Evolutionary conservation across 2,888 invertebrate species (phyloP), one percentile per base, ranked within the genome.

Genomic region (Sceliomorpha sp.): DNA sequence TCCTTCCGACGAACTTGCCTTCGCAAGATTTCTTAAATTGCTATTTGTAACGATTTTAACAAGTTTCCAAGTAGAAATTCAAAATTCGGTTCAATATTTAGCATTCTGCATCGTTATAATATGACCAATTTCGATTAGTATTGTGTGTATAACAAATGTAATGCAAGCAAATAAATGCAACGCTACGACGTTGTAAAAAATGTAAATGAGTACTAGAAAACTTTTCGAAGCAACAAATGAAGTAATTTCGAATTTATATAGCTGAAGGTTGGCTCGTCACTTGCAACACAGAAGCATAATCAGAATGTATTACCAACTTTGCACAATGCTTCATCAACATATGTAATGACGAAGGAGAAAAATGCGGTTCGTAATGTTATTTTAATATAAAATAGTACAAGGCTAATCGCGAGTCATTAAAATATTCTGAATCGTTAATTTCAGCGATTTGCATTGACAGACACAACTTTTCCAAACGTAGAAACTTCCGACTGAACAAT

Each of bases 311-410:
- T 68, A 45, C 50, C 12, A 51, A 56, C 39, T 55, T 56, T 27
- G 50, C 68, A 68, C 68, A 68, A 68, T 68, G 68, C 62, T 45
- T 68, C 68, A 62, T 62, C 51, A 68, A 51, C 68, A 68, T 68
- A 56, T 56, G 56, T 62, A 68, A 68, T 51, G 50, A 56, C 32
- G 45, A 45, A 53, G 50, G 47, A 60, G 56, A 64, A 64, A 64
- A 64, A 48, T 36, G 44, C 42, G 34, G 13, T 44, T 36, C 45
- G 24, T 42, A 12, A 12, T 51, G 59, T 39, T 36, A 26, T 34
- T 31, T 42, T 39, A 39, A 15, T 12, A 48, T 37, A 42, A 55
- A 64, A 64, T 56, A 36, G 55, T 44, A 48, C 53, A 63, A 63
- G 63, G 55, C 36, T 55, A 37, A 32, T 39, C 53, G 47, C 45